Evolutionary conservation across 1,140 invertebrate genomes (phyloP).

Genomic region (Homarus americanus): DNA sequence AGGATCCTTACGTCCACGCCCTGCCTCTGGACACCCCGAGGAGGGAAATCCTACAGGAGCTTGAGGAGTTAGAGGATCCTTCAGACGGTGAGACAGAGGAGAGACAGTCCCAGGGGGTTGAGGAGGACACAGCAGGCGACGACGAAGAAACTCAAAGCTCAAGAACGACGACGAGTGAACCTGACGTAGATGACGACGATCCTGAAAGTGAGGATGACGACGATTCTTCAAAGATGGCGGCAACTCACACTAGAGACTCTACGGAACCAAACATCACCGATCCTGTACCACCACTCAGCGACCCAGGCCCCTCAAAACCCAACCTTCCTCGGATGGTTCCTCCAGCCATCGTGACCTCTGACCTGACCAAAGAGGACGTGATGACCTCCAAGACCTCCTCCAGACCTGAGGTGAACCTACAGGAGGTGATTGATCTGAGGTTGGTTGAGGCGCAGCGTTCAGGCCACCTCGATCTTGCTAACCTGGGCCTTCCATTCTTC

Average conservation of each 20-base stretch:
- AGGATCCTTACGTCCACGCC: not conserved
- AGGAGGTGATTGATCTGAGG: conserved; percentile 54
- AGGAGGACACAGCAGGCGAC: not conserved
- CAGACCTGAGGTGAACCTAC: conserved; percentile 7
- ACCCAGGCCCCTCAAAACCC: not conserved
- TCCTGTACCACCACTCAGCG: not conserved
- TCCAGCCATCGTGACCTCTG: conserved; percentile 33
- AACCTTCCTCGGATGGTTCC: not conserved
- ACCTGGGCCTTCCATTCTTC: conserved; percentile 54
- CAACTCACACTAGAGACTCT: not conserved
- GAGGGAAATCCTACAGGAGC: not conserved
- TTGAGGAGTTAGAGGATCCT: not conserved
- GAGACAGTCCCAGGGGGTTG: not conserved
- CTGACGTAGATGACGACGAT: not conserved
- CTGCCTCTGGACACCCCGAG: not conserved
- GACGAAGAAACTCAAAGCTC: not conserved
- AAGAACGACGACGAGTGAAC: not conserved
- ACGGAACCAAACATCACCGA: not conserved
- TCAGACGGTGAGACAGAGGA: not conserved
- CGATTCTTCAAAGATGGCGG: not conserved
- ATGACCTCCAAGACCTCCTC: not conserved
- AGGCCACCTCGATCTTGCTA: conserved; percentile 51
- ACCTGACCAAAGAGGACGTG: not conserved
- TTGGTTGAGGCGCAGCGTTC: conserved; percentile 36
- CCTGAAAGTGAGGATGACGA: not conserved